Percentiles rank a stretch among this genome's conserved stretches.
phyloP scores from a whole-genome alignment of 2,888 invertebrate species.

The Automeris io region DNA sequence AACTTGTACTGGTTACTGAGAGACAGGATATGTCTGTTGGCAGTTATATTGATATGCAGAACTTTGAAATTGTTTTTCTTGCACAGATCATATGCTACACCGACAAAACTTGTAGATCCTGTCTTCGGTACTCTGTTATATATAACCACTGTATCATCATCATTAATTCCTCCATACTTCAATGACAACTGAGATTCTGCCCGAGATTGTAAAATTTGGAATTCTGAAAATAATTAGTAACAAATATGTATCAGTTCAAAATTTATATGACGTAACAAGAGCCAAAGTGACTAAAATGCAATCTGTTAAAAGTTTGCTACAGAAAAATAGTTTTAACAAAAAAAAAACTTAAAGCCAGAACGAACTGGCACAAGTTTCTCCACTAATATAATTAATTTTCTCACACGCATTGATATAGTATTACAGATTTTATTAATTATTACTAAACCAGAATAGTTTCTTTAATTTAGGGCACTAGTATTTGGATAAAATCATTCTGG shows the following conservation, averaged over 20 bases:
- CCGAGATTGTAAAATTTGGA: constrained; percentile 45
- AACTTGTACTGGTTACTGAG: constrained; percentile 93
- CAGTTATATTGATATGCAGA: constrained; percentile 96
- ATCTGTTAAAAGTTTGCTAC: constrained; percentile 20
- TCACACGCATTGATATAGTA: too few species aligned
- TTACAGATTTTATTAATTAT: too few species aligned
- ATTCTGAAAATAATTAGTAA: constrained; percentile 62
- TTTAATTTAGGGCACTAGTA: too few species aligned
- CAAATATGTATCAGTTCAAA: too few species aligned
- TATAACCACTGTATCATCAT: constrained; percentile 87
- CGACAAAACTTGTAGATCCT: constrained; percentile 96
- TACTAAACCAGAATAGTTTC: too few species aligned
- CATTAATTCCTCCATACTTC: constrained; percentile 47
- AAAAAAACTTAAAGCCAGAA: too few species aligned
- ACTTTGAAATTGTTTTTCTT: constrained; percentile 80
- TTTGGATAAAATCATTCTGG: too few species aligned
- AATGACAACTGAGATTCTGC: constrained; percentile 58
- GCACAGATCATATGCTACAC: constrained; percentile 92
- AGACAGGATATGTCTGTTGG: constrained; percentile 96
- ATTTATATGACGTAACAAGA: too few species aligned
- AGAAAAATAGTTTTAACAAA: too few species aligned
- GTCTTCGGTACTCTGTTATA: constrained; percentile 99
- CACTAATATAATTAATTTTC: too few species aligned
- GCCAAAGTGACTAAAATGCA: too few species aligned
- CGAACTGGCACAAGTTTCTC: too few species aligned